Base-by-base conservation (phyloP, 64 coral and sea anemone genomes). In the Montipora sp. region DNA sequence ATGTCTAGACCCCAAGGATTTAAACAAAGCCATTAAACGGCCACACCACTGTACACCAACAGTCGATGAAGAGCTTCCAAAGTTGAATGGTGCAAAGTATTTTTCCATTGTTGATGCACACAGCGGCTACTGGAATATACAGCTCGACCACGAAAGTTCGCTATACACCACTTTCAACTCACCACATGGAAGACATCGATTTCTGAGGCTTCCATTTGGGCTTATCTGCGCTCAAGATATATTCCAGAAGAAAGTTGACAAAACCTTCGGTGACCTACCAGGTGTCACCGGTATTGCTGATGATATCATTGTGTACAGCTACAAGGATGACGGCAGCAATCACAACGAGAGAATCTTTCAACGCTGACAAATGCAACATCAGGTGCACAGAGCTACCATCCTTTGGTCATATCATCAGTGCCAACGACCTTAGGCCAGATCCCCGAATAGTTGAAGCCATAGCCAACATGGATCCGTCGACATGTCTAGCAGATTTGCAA, bases 311-410 rank as follows among this genome's bases (percentile, higher is more conserved):
- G 75, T 89, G 6, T 78, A 77, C 51, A 79, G 89, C 3, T 84
- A 48, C 20, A 83, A 91, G 0, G 61, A 82, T n/a, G 78, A 91
- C 59, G 3, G 15, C 53, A 81, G 89, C 50, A 78, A 91, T 82
- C 78, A 91, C 80, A 80, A 92, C n/a, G 48, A 45, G 10, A 91
- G 36, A 36, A 91, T 43, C 79, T 91, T 83, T 91, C 48, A 91
- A 91, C 63, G 60, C 77, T 4, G 78, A 90, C 24, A 80, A 63
- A 90, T 90, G 77, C 70, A 67, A 69, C 4, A 69, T 90, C 75
- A 80, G 58, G 69, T 83, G 90, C 69, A 92, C 90, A 6, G 51
- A 47, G n/a, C 47, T 78, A 9, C 88, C 46, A 47, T 61, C 79
- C 57, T 59, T 48, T 55, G 47, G 46, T 51, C 80, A 82, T 19